Conservation (phyloP, 2,888 invertebrate species). For the Eupithecia pulchellata region DNA sequence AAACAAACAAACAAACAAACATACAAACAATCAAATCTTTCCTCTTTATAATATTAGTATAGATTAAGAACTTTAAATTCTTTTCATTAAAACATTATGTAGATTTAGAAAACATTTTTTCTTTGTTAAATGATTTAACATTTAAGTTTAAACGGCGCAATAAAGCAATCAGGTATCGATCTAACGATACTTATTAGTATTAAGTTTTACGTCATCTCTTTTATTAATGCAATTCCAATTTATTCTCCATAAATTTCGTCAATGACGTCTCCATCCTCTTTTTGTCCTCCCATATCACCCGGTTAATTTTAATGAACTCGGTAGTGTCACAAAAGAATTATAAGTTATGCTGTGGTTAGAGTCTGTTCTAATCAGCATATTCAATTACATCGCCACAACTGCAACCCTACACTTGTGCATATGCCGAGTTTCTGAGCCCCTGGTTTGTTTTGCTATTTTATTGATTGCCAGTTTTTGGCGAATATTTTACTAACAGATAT, state of each 20-base stretch:
- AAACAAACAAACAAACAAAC: no score
- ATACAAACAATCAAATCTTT: no score
- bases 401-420: conserved; percentile 67
- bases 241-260: not conserved
- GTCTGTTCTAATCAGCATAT: conserved; percentile 75
- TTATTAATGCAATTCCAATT: not conserved
- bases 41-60: no score
- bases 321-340: conserved; percentile 62
- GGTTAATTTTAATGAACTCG: conserved; percentile 73
- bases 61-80: no score
- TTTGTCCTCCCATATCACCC: conserved; percentile 42
- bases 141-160: not conserved
- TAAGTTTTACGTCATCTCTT: not conserved
- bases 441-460: conserved; percentile 36
- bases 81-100: no score
- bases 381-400: conserved; percentile 76
- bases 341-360: conserved; percentile 42
- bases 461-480: conserved; percentile 16
- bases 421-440: conserved; percentile 62
- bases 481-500: not conserved
- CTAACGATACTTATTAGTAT: not conserved
- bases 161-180: not conserved
- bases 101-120: no score
- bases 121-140: not conserved
- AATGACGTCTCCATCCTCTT: conserved; percentile 45